Conservation (phyloP, 2,888 invertebrate genomes). For the Drosophila prolongata region DNA sequence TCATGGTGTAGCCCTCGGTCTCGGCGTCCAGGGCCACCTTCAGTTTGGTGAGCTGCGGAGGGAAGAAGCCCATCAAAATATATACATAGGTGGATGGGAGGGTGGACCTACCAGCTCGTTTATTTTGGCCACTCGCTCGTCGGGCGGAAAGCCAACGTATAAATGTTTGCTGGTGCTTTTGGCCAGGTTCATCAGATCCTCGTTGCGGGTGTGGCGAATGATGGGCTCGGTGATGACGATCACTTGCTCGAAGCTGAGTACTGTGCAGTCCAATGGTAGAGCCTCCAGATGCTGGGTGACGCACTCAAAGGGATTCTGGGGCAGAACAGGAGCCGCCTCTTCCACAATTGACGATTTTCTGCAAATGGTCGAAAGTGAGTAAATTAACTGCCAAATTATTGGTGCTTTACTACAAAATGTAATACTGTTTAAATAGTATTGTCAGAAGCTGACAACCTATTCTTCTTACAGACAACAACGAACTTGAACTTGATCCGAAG, state of each 20-base stretch:
- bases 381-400: too few species aligned
- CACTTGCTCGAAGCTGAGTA: slow-evolving; percentile 81
- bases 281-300: slow-evolving; percentile 82
- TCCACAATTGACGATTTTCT: slow-evolving; percentile 88
- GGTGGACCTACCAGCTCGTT: slow-evolving; percentile 91
- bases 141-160: slow-evolving; percentile 89
- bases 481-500: too few species aligned
- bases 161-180: slow-evolving; percentile 94
- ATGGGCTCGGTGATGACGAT: slow-evolving; percentile 81
- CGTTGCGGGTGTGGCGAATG: slow-evolving; percentile 85
- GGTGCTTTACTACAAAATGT: too few species aligned
- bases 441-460: too few species aligned
- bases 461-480: too few species aligned
- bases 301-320: slow-evolving; percentile 86
- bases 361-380: not conserved
- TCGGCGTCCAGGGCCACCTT: slow-evolving; percentile 91
- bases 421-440: too few species aligned
- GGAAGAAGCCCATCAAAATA: too few species aligned
- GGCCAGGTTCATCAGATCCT: slow-evolving; percentile 94
- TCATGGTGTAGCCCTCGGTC: slow-evolving; percentile 84
- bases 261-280: slow-evolving; percentile 71
- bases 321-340: slow-evolving; percentile 47
- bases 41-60: slow-evolving; percentile 88
- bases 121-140: slow-evolving; percentile 90
- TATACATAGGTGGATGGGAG: too few species aligned